A percentile compares a stretch with the other conserved stretches of the same genome.
These are phyloP conservation scores for Silvanus unidentatus DNA, from an alignment of 2,888 invertebrate genomes.

Conservation along the genomic window DNA sequence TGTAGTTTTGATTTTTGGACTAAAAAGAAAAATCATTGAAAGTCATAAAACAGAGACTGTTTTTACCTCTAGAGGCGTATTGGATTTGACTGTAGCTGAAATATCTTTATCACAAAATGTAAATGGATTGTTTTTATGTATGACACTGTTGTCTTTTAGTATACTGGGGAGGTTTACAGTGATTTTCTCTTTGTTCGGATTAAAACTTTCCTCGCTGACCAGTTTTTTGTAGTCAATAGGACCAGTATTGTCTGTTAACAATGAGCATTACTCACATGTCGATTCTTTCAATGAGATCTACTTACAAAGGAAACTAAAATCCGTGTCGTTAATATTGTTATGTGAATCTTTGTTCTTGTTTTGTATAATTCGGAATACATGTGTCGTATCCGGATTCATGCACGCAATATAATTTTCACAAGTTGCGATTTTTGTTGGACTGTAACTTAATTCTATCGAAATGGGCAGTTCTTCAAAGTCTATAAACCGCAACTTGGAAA, in stretches of 20 bases:
- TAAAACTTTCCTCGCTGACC: slow-evolving; percentile 32
- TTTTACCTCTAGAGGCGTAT: slow-evolving; percentile 25
- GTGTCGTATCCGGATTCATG: slow-evolving; percentile 55
- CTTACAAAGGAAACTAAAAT: slow-evolving; percentile 38
- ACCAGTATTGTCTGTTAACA: slow-evolving; percentile 16
- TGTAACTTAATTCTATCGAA: slow-evolving; percentile 58
- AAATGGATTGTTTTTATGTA: slow-evolving; percentile 46
- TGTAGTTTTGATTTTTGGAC: slow-evolving; percentile 36
- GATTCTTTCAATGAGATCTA: slow-evolving; percentile 10
- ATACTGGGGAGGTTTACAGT: slow-evolving; percentile 44
- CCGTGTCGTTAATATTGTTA: slow-evolving; percentile 18
- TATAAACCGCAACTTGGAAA: slow-evolving; percentile 60
- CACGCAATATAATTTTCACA: slow-evolving; percentile 65
- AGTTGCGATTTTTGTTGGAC: slow-evolving; percentile 54
- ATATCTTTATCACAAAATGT: slow-evolving; percentile 46
- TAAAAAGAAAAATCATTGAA: slow-evolving; percentile 16
- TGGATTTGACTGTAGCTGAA: slow-evolving; percentile 44
- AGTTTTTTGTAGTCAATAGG: slow-evolving; percentile 40
- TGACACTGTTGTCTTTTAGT: slow-evolving; percentile 42
- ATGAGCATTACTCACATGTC: too few species aligned
- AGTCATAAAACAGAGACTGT: too few species aligned
- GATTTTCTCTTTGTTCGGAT: slow-evolving; percentile 34
- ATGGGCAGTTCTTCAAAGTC: slow-evolving; percentile 65
- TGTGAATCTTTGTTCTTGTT: slow-evolving; percentile 18
- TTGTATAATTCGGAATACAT: slow-evolving; percentile 53